Conservation (phyloP, 2,888 invertebrate species). For the Crossocerus cetratus region DNA sequence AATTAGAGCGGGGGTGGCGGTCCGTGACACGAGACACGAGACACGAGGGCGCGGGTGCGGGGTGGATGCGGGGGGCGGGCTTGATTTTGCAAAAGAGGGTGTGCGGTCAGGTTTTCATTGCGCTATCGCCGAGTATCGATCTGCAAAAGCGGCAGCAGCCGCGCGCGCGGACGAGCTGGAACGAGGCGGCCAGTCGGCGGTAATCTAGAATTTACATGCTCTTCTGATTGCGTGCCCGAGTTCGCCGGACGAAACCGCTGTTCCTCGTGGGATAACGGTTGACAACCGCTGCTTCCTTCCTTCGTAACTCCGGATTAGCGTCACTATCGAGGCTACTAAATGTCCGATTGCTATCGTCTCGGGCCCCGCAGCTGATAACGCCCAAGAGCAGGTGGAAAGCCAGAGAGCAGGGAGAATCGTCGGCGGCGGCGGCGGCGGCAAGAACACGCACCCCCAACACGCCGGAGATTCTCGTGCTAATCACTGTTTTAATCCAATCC, state of each 20-base stretch:
- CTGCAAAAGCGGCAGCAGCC: constrained; percentile 28
- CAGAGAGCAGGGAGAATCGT: constrained; percentile 7
- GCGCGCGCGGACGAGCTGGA: neutral
- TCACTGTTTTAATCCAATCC: constrained; percentile 71
- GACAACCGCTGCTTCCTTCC: constrained; percentile 66
- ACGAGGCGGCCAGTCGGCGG: constrained; percentile 31
- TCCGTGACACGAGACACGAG: neutral
- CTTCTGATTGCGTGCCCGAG: constrained; percentile 59
- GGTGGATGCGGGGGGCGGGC: too few relatives aligned
- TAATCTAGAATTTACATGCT: constrained; percentile 62
- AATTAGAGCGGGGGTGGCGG: neutral
- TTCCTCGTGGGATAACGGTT: constrained; percentile 58
- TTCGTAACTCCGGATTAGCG: constrained; percentile 69
- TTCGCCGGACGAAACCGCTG: constrained; percentile 43
- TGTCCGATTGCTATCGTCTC: constrained; percentile 69
- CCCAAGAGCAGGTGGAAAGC: constrained; percentile 5
- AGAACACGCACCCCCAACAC: constrained; percentile 63
- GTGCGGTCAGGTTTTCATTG: constrained; percentile 38
- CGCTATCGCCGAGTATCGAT: constrained; percentile 27
- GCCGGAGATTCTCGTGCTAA: constrained; percentile 66
- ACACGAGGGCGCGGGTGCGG: too few relatives aligned
- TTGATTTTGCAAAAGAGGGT: neutral
- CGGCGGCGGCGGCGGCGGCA: neutral
- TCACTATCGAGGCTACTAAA: constrained; percentile 72
- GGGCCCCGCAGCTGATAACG: constrained; percentile 49